Evolutionary conservation across 1,140 invertebrate genomes (phyloP).

Genomic region (Drosophila burlai): DNA sequence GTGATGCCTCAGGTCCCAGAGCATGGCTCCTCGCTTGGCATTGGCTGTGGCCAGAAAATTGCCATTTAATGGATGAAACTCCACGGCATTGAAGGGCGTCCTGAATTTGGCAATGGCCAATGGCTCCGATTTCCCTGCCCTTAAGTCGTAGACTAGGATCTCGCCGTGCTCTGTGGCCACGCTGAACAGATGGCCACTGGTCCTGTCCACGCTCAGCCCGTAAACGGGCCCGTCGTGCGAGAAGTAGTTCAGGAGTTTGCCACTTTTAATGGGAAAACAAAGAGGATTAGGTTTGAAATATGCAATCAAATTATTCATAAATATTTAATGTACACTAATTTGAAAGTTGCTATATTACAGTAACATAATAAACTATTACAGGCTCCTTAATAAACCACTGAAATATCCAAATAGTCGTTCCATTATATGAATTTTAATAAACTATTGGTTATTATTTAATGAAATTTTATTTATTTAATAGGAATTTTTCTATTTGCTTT

Average conservation of each 20-base stretch:
- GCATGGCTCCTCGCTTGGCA: constrained; percentile 93
- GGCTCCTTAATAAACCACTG: no score
- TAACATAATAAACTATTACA: no score
- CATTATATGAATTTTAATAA: not conserved
- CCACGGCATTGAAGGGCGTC: constrained; percentile 94
- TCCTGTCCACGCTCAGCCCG: constrained; percentile 93
- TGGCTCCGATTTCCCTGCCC: constrained; percentile 86
- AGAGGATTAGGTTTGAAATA: not conserved
- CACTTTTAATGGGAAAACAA: constrained; percentile 85
- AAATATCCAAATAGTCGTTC: no score
- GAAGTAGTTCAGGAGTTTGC: constrained; percentile 91
- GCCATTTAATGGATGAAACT: constrained; percentile 94
- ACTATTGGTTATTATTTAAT: no score
- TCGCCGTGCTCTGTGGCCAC: constrained; percentile 96
- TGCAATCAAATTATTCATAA: not conserved
- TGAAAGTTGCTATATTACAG: no score
- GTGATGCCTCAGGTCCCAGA: constrained; percentile 95
- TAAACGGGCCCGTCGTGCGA: constrained; percentile 95
- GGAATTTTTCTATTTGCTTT: no score
- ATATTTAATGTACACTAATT: no score
- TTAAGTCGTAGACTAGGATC: constrained; percentile 92
- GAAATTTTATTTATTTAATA: no score
- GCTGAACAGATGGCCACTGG: constrained; percentile 92
- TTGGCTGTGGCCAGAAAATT: constrained; percentile 94
- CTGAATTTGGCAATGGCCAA: constrained; percentile 87